These are phyloP conservation scores for Microtus ochrogaster DNA, from an alignment of 2,113 vertebrate species.

Conservation along the genomic window DNA sequence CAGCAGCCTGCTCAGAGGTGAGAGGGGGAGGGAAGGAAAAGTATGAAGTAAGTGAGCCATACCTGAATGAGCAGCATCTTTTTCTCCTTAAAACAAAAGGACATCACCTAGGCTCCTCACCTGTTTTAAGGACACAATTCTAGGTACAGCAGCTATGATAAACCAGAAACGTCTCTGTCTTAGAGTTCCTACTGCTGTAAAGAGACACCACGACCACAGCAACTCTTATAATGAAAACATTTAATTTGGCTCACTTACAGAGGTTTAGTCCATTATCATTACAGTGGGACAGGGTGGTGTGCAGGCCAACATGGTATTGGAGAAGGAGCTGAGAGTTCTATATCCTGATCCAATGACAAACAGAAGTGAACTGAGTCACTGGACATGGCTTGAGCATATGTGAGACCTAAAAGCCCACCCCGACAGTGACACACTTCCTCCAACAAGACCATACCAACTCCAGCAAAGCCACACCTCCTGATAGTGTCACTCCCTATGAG, in stretches of 20 bases:
- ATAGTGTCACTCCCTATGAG: neutral
- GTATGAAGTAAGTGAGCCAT: neutral
- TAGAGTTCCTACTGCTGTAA: neutral
- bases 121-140: neutral
- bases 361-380: neutral
- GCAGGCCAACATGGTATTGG: neutral
- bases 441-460: neutral
- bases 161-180: neutral
- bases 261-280: neutral
- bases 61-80: neutral
- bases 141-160: neutral
- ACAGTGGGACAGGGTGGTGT: neutral
- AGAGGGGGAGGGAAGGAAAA: neutral
- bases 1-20: neutral
- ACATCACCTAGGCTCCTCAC: neutral
- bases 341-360: neutral
- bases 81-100: neutral
- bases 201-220: neutral
- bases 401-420: neutral
- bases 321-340: neutral
- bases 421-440: neutral
- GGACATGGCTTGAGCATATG: neutral
- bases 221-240: neutral
- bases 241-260: neutral
- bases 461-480: neutral